Percentiles rank a stretch among this genome's conserved stretches.
phyloP scores from a whole-genome alignment of 1,140 invertebrate species.

The Aphis gossypii region DNA sequence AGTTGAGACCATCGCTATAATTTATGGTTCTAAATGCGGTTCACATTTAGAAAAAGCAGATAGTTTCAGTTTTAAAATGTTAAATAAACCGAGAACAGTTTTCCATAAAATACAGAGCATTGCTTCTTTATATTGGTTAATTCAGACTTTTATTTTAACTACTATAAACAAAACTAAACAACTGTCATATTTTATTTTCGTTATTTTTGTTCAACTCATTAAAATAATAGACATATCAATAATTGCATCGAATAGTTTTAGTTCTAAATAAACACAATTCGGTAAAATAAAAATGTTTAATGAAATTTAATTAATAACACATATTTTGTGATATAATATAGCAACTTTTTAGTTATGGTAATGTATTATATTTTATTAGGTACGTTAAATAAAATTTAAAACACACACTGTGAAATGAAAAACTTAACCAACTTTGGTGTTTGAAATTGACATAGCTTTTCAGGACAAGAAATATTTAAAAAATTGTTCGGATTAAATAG shows the following conservation, averaged over 20 bases:
- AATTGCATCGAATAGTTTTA: neutral
- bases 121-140: constrained; percentile 1
- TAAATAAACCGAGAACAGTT: neutral
- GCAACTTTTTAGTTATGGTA: neutral
- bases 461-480: too few species aligned
- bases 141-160: neutral
- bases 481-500: neutral
- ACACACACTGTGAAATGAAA: neutral
- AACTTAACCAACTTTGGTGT: neutral
- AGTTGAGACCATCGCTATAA: constrained; percentile 17
- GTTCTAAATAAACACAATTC: neutral
- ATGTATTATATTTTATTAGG: neutral
- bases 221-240: neutral
- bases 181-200: constrained; percentile 21
- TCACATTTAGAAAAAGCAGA: constrained; percentile 15
- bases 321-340: neutral
- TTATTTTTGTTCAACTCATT: neutral
- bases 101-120: neutral
- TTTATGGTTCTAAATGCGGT: constrained; percentile 27
- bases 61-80: neutral
- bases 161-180: neutral
- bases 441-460: neutral
- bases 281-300: neutral
- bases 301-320: neutral
- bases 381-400: neutral